Conservation (phyloP, 2,888 invertebrate genomes). For the Harmothoe impar region DNA sequence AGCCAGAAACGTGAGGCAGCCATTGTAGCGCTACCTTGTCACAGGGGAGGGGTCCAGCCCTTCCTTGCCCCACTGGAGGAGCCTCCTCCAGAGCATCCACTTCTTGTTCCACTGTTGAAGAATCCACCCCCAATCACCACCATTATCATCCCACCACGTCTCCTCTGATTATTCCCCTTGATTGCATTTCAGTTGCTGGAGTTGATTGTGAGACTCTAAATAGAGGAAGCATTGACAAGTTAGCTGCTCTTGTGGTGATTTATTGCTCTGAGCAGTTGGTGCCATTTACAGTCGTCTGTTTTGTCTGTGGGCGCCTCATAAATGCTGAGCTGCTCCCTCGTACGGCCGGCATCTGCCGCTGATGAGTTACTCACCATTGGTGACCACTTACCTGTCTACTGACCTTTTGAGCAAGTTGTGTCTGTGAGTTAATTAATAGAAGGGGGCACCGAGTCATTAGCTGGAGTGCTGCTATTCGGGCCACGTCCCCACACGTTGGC, state of each 20-base stretch:
- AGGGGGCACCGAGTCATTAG: neutral
- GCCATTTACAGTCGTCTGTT: too few relatives aligned
- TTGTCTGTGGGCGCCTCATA: too few relatives aligned
- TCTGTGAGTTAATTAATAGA: neutral
- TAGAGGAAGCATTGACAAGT: too few relatives aligned
- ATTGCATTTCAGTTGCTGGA: too few relatives aligned
- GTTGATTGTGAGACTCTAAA: too few relatives aligned
- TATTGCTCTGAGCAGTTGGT: too few relatives aligned
- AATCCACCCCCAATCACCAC: too few relatives aligned
- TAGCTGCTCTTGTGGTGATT: too few relatives aligned
- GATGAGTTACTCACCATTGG: neutral
- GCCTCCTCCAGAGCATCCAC: too few relatives aligned
- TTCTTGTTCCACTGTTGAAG: too few relatives aligned
- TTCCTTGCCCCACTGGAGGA: neutral
- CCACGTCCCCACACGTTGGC: neutral
- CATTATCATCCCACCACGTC: too few relatives aligned
- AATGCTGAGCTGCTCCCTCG: neutral
- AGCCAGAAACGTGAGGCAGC: neutral
- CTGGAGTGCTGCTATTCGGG: neutral
- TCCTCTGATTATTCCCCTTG: too few relatives aligned
- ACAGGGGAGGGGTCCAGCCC: neutral
- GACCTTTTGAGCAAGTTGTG: constrained; percentile 13
- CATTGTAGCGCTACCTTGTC: neutral
- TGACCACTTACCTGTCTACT: constrained; percentile 23
- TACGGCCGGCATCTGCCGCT: neutral